Evolutionary conservation across 1,140 invertebrate genomes (phyloP), one percentile per base, ranked within the genome.

Genomic region (Eufriesea mexicana): DNA sequence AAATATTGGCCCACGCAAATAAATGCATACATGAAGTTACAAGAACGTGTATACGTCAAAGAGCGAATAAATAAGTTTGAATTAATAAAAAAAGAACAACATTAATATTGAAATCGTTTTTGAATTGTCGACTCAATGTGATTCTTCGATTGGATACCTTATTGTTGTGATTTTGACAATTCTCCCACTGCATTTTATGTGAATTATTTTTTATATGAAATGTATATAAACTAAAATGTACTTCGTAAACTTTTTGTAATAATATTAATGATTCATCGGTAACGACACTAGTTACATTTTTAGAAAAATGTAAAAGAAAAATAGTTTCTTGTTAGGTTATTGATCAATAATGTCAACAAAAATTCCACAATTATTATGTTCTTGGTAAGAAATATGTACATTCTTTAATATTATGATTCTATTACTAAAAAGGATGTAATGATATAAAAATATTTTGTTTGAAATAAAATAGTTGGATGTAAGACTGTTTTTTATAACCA

Each of bases 261-360:
- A 20, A 81, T 20, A 61, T 23, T 28, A 5, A 71, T 79, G 42
- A 66, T 76, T 49, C 25, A 47, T 55, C 14, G 28, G 0, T 59
- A 49, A 42, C 35, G 0, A 51, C 57, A 18, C 12, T 5, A 5
- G 5, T 35, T 59, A 28, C 5, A 10, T 10, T 76, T 49, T n/a
- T 23, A 10, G 51, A n/a, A 55, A 47, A 25, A 49, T 47, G 51
- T 16, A 25, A 49, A 7, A 14, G 49, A 1, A 66, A 42, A 0
- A 66, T 20, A 49, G 66, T 55, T 55, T 10, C 35, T 55, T 55
- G n/a, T 25, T 49, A 82, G 72, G 72, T 76, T 82, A 82, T 20
- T 45, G n/a, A 57, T 68, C 51, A 23, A 57, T 57, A 49, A 82
- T 82, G 73, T n/a, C 25, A 51, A 67, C 59, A 9, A 54, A 47